phyloP scores from a whole-genome alignment of 2,888 invertebrate genomes.

The Orgyia antiqua region DNA sequence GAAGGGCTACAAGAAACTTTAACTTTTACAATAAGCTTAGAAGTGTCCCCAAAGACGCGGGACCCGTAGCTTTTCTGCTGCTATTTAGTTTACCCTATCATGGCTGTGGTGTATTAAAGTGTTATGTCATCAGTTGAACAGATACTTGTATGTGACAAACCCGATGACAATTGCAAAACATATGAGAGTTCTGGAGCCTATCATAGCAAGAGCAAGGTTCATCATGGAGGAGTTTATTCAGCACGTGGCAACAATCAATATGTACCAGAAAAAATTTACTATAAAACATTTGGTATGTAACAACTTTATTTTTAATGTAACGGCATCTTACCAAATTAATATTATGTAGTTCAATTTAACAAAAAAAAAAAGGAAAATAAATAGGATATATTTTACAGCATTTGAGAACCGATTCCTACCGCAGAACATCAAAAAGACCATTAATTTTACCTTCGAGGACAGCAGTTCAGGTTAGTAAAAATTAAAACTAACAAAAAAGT shows the following conservation, averaged over 20 bases:
- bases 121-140: conserved; percentile 53
- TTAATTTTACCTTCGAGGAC: background rate
- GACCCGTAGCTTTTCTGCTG: too few relatives aligned
- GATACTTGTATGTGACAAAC: conserved; percentile 36
- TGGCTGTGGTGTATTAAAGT: too few relatives aligned
- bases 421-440: background rate
- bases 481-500: too few relatives aligned
- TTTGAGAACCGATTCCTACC: background rate
- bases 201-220: conserved; percentile 51
- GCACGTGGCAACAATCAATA: conserved; percentile 48
- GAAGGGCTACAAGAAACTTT: too few relatives aligned
- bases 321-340: too few relatives aligned
- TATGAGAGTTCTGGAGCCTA: conserved; percentile 43
- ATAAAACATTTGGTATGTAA: background rate
- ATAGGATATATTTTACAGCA: background rate
- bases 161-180: conserved; percentile 44
- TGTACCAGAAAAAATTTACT: conserved; percentile 28
- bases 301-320: background rate
- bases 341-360: too few relatives aligned
- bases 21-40: too few relatives aligned
- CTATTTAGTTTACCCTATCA: too few relatives aligned
- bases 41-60: too few relatives aligned
- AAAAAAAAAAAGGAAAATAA: too few relatives aligned
- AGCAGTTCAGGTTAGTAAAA: background rate
- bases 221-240: conserved; percentile 71